These are phyloP conservation scores for Galagoides demidoff DNA, from an alignment of 2,797 vertebrate genomes.

Conservation along the genomic window DNA sequence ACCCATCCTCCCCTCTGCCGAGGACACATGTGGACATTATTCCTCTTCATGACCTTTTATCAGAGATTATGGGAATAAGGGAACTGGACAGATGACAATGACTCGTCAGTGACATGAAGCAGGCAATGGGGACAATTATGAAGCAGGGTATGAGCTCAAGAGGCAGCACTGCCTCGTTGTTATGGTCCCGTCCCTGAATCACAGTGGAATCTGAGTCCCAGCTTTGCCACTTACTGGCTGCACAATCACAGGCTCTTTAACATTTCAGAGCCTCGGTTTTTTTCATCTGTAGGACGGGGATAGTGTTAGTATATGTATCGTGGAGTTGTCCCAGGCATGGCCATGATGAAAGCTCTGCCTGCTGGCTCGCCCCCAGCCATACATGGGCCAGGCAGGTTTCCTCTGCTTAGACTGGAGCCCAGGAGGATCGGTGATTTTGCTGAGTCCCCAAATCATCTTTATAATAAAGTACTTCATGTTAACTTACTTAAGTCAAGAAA, in stretches of 20 bases:
- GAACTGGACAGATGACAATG: background rate
- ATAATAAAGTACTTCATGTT: background rate
- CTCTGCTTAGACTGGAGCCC: background rate
- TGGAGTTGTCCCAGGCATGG: background rate
- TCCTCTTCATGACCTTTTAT: background rate
- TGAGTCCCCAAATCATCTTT: background rate
- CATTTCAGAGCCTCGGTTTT: background rate
- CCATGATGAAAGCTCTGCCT: background rate
- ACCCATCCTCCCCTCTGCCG: background rate
- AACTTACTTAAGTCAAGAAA: background rate
- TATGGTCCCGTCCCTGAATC: background rate
- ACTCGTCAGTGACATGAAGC: fast-evolving
- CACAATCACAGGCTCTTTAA: too few species aligned
- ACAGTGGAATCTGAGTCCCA: background rate
- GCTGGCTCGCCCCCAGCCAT: background rate
- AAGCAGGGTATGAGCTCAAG: background rate
- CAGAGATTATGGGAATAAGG: background rate
- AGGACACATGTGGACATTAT: fast-evolving
- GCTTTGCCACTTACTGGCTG: background rate
- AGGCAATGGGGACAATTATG: background rate
- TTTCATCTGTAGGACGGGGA: background rate
- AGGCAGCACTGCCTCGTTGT: background rate
- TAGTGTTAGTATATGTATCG: background rate
- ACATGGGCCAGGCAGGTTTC: fast-evolving
- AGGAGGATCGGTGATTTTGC: background rate